Evolutionary conservation across 2,888 invertebrate species (phyloP).

Genomic region (Ommatoiulus sabulosus): DNA sequence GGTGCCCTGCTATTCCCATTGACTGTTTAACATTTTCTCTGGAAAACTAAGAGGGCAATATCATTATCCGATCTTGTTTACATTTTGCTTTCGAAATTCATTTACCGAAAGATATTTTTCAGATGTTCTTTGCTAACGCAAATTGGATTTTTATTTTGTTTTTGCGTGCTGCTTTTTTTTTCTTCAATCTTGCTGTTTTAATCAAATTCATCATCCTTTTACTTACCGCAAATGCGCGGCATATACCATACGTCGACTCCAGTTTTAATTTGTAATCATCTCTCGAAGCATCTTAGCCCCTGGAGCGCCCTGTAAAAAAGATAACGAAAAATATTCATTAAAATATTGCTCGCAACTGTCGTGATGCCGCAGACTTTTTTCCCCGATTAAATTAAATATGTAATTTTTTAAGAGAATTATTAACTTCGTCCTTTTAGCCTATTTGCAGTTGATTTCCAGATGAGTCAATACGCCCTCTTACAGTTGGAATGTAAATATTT

Average conservation of each 20-base stretch:
- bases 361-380: background rate
- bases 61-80: conserved; percentile 28
- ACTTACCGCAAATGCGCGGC: background rate
- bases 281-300: conserved; percentile 3
- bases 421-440: background rate
- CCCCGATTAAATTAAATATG: background rate
- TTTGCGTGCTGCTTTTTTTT: background rate
- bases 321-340: conserved; percentile 20
- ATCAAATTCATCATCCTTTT: background rate
- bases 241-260: background rate
- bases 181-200: conserved; percentile 11
- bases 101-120: conserved; percentile 28
- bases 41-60: conserved; percentile 21
- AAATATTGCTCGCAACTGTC: background rate
- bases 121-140: background rate
- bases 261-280: conserved; percentile 2
- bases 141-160: background rate
- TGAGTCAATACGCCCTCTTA: no score
- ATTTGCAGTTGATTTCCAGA: no score
- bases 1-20: background rate
- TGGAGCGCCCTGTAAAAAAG: background rate
- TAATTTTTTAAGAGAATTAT: background rate
- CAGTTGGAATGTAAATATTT: no score
- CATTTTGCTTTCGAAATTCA: conserved; percentile 34
- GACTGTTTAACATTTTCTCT: conserved; percentile 22